Evolutionary conservation across 2,113 vertebrate genomes (phyloP), one percentile per base, ranked within the genome.

Genomic region (Pterocles orientalis): DNA sequence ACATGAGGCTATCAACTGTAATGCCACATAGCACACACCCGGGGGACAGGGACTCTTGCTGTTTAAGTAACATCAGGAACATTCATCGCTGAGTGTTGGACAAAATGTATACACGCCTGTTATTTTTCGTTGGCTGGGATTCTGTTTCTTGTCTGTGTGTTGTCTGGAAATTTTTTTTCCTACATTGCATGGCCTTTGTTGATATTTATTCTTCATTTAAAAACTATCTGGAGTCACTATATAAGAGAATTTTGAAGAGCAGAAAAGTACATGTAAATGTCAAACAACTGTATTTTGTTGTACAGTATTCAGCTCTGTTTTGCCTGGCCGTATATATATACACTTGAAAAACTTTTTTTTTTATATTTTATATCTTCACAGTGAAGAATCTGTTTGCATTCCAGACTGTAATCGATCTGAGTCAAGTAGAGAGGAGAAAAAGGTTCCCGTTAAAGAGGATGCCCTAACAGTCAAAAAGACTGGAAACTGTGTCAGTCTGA

Each of bases 371-470:
- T 92, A 90, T 94, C 53, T 94, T 90, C 88, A 83, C 94, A 95
- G 92, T 90, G 96, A 97, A 95, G 90, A 95, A 93, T 94, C 89
- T 96, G 91, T 96, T 95, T 97, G 65, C 95, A 97, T 89, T 94
- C 96, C 90, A 94, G 94, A 96, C 80, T 92, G 77, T 95, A 94
- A 97, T 95, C 88, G 62, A 94, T 94, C 94, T 93, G 92, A 97
- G 71, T 94, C 93, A 93, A 92, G 93, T 95, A 96, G 90, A 97
- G 94, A 94, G 88, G 94, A 97, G 77, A 97, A 88, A 97, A 90
- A 97, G 58, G 8, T 86, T 86, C 86, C 93, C 56, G 89, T 94
- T 95, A 96, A 97, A 91, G 91, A 97, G 79, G 94, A 93, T 94
- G 68, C 70, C 69, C 81, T 90, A 90, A 57, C 91, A 96, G 92